Percentiles rank a stretch among this genome's conserved stretches.
Evolutionary conservation across 2,888 invertebrate genomes (phyloP).

Genomic region (Clepsis dumicolana): DNA sequence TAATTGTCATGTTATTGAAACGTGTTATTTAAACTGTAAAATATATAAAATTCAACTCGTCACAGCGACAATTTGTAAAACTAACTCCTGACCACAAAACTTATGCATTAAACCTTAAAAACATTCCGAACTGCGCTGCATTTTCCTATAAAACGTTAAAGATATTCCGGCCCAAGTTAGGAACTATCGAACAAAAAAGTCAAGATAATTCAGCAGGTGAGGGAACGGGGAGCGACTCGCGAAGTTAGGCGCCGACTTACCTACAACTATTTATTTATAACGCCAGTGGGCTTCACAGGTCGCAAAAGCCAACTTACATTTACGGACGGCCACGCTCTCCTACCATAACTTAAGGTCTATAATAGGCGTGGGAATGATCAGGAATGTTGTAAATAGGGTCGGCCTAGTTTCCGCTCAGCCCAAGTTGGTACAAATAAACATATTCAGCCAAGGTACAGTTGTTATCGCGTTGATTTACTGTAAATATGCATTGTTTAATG

Average conservation of each 20-base stretch:
- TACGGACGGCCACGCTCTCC: slow-evolving; percentile 44
- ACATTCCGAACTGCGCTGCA: neutral
- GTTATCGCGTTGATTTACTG: slow-evolving; percentile 58
- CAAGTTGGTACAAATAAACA: slow-evolving; percentile 66
- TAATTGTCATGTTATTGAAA: no score
- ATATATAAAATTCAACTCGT: no score
- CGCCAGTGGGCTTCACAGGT: slow-evolving; percentile 67
- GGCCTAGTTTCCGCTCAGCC: slow-evolving; percentile 55
- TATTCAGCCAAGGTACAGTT: slow-evolving; percentile 61
- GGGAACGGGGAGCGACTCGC: slow-evolving; percentile 62
- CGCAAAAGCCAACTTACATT: slow-evolving; percentile 43
- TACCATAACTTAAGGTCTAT: slow-evolving; percentile 45
- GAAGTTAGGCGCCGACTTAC: slow-evolving; percentile 68
- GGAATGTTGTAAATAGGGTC: slow-evolving; percentile 49
- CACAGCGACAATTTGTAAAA: neutral
- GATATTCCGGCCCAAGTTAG: slow-evolving; percentile 46
- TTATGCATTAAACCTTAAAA: neutral
- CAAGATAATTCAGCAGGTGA: slow-evolving; percentile 71
- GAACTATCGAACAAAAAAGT: slow-evolving; percentile 62
- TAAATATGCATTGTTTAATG: slow-evolving; percentile 61
- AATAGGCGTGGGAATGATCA: slow-evolving; percentile 31
- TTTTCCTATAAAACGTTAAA: slow-evolving; percentile 34
- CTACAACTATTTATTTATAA: slow-evolving; percentile 77
- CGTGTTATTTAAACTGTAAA: no score
- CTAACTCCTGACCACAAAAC: neutral